phyloP scores from a whole-genome alignment of 2,888 invertebrate genomes.

The Agrypnus murinus region DNA sequence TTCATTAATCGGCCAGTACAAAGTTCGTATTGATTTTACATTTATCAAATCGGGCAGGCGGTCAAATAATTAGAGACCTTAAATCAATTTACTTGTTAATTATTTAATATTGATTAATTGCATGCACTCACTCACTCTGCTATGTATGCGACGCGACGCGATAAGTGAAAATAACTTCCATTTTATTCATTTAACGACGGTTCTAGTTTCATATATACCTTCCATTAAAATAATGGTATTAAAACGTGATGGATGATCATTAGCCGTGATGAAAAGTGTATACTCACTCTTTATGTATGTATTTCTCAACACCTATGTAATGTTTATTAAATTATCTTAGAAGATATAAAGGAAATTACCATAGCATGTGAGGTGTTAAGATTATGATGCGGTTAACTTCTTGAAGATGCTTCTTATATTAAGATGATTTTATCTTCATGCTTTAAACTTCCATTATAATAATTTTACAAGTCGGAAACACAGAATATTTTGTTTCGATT shows the following conservation, averaged over 20 bases:
- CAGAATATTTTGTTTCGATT: no score
- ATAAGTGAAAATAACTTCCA: slow-evolving; percentile 35
- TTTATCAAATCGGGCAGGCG: slow-evolving; percentile 39
- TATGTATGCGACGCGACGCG: no score
- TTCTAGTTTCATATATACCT: slow-evolving; percentile 15
- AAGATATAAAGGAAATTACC: not conserved
- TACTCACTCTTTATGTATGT: not conserved
- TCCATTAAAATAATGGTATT: slow-evolving; percentile 29
- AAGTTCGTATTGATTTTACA: slow-evolving; percentile 47
- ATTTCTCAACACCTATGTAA: not conserved
- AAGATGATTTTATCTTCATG: no score
- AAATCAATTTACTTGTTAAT: slow-evolving; percentile 48
- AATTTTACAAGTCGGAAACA: no score
- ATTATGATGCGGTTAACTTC: no score
- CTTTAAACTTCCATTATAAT: no score
- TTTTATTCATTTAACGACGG: slow-evolving; percentile 29
- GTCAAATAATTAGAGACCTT: slow-evolving; percentile 46
- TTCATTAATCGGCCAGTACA: slow-evolving; percentile 44
- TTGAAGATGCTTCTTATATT: no score
- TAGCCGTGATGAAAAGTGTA: not conserved
- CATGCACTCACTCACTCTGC: slow-evolving; percentile 33
- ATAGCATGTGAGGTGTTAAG: not conserved
- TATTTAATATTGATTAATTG: slow-evolving; percentile 46
- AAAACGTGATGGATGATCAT: slow-evolving; percentile 27
- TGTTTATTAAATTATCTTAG: slow-evolving; percentile 2